Percentiles rank a stretch among this genome's conserved stretches.
These are phyloP conservation scores for Spodoptera littoralis DNA, from an alignment of 2,888 invertebrate genomes.

Conservation along the genomic window DNA sequence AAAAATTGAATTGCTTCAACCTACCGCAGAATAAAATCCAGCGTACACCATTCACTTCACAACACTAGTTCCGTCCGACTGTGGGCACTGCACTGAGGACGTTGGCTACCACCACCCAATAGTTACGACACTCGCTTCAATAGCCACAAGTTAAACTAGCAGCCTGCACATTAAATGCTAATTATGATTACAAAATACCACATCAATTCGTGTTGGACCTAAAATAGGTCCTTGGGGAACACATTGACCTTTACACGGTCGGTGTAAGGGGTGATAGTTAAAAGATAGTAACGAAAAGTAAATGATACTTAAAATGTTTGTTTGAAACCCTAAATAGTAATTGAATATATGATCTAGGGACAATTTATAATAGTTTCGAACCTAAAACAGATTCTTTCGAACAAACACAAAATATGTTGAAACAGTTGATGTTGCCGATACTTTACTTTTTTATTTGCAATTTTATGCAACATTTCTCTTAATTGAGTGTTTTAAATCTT, in stretches of 20 bases:
- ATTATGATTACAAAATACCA: conserved; percentile 14
- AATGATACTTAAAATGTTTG: no score
- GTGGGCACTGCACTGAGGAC: conserved; percentile 51
- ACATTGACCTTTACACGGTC: background rate
- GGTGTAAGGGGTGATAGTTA: no score
- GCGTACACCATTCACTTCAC: conserved; percentile 56
- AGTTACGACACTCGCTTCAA: conserved; percentile 49
- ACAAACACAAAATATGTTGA: no score
- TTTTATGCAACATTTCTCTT: no score
- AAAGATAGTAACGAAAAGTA: no score
- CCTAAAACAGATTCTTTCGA: no score
- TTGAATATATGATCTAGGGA: no score
- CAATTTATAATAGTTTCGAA: no score
- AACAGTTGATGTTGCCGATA: no score
- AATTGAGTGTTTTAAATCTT: no score
- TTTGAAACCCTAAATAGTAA: no score
- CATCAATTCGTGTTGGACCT: background rate
- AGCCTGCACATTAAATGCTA: background rate
- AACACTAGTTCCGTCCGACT: conserved; percentile 52
- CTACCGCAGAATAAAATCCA: conserved; percentile 52
- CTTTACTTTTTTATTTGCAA: no score
- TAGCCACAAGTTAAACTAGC: conserved; percentile 31
- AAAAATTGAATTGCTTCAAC: conserved; percentile 22
- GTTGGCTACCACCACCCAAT: conserved; percentile 42
- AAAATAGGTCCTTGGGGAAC: conserved; percentile 3